Evolutionary conservation across 2,888 invertebrate species (phyloP).

Genomic region (Timema podura): DNA sequence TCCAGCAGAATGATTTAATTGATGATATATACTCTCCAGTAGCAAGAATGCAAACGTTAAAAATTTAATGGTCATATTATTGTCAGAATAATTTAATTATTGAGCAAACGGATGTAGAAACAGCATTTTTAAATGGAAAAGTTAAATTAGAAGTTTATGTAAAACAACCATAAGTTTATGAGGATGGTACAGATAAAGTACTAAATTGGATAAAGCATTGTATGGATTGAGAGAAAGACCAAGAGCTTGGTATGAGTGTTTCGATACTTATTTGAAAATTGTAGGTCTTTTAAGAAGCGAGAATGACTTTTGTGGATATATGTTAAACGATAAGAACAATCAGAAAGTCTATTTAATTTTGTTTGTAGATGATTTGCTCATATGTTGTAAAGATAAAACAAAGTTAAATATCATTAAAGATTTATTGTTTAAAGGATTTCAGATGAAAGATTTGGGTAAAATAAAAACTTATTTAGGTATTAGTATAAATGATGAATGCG

Average conservation of each 20-base stretch:
- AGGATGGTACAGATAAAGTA: not conserved
- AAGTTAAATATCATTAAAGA: not conserved
- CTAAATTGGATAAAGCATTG: not conserved
- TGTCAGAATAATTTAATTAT: conserved; percentile 9
- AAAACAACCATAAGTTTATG: not conserved
- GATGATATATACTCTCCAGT: not conserved
- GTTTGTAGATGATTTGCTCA: not conserved
- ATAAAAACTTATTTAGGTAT: conserved; percentile 16
- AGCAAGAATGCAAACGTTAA: conserved; percentile 4
- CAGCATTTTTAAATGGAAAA: not conserved
- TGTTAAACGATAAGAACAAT: conserved; percentile 5
- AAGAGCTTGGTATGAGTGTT: not conserved
- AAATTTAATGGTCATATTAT: not conserved
- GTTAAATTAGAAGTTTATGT: not conserved
- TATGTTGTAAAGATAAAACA: conserved; percentile 1
- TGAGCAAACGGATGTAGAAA: not conserved
- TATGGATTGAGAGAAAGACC: not conserved
- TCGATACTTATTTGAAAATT: not conserved
- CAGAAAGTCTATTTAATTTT: not conserved
- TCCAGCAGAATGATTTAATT: too few relatives aligned
- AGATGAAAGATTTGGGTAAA: conserved; percentile 8
- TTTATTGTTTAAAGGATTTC: conserved; percentile 14
- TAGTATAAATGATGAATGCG: too few relatives aligned
- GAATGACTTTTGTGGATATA: not conserved
- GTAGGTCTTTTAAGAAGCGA: not conserved